Base-by-base conservation (phyloP, 2,888 invertebrate species). In the Euclidia mi region DNA sequence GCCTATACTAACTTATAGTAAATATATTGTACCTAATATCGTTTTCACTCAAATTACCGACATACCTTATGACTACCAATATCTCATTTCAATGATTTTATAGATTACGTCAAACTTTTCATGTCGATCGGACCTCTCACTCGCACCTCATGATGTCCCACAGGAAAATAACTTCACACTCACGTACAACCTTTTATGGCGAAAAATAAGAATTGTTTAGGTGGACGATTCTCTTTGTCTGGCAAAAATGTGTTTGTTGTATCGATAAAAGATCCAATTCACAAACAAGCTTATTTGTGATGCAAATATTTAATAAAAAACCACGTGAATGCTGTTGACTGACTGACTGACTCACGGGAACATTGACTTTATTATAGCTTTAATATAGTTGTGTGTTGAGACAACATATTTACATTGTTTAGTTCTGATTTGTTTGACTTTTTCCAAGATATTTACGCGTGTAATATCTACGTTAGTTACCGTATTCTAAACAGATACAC, bases 81-180 rank as follows among this genome's bases (percentile, higher is more conserved):
- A n/a, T n/a, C n/a, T n/a, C n/a, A n/a, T n/a, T n/a, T n/a, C n/a
- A n/a, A n/a, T n/a, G n/a, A n/a, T n/a, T n/a, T n/a, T n/a, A n/a
- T 71, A 68, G 68, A 68, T 71, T 72, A 56, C 44, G 52, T 45
- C 45, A 14, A 57, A 71, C 52, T 68, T 68, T 68, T 58, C 61
- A 65, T 62, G 55, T 32, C 25, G 20, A 71, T 65, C 68, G 61
- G 58, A 56, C 38, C 49, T 31, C 41, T 43, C 17, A 48, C 42
- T 34, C 40, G n/a, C 37, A 28, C 37, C 18, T 20, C 14, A 25
- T 65, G 58, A 71, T 56, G 44, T 65, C 65, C 58, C 40, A 59
- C 64, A 49, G 55, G 42, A 42, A 43, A 55, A 71, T 42, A 56
- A 40, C 56, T 56, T 46, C 14, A 15, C 18, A 37, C 9, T 40